phyloP scores from a whole-genome alignment of 2,888 invertebrate species.

The Panopea generosa region DNA sequence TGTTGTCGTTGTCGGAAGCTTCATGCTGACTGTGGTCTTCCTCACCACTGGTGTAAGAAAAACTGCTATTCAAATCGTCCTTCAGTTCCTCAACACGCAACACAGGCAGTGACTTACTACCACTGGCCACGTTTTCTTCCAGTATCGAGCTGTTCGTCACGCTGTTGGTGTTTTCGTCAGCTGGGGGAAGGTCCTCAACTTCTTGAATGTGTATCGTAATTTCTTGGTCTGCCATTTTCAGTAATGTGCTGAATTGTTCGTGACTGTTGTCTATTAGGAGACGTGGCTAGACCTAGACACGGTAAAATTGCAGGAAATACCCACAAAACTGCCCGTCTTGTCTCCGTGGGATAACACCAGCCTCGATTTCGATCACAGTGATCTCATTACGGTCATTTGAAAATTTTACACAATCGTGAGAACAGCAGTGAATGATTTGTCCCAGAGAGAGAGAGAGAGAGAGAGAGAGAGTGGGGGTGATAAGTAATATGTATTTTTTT shows the following conservation, averaged over 20 bases:
- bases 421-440: too few relatives aligned
- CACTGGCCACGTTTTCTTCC: constrained; percentile 24
- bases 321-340: constrained; percentile 69
- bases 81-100: constrained; percentile 79
- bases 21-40: constrained; percentile 73
- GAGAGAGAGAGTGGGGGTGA: too few relatives aligned
- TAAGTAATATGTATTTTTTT: too few relatives aligned
- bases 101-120: constrained; percentile 66
- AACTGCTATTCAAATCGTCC: constrained; percentile 70
- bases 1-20: constrained; percentile 61
- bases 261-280: background rate
- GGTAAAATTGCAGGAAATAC: constrained; percentile 71
- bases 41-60: constrained; percentile 75
- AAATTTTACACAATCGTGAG: background rate
- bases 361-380: constrained; percentile 13
- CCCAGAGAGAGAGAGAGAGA: too few relatives aligned
- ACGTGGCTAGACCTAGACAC: constrained; percentile 44
- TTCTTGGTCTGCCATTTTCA: constrained; percentile 52
- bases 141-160: constrained; percentile 20
- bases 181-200: constrained; percentile 48
- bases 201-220: constrained; percentile 54
- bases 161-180: constrained; percentile 62
- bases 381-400: constrained; percentile 8
- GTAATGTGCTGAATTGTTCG: background rate
- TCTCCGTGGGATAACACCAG: constrained; percentile 13